These are phyloP conservation scores for Siniperca chuatsi DNA, from an alignment of 2,113 vertebrate species.

Conservation along the genomic window DNA sequence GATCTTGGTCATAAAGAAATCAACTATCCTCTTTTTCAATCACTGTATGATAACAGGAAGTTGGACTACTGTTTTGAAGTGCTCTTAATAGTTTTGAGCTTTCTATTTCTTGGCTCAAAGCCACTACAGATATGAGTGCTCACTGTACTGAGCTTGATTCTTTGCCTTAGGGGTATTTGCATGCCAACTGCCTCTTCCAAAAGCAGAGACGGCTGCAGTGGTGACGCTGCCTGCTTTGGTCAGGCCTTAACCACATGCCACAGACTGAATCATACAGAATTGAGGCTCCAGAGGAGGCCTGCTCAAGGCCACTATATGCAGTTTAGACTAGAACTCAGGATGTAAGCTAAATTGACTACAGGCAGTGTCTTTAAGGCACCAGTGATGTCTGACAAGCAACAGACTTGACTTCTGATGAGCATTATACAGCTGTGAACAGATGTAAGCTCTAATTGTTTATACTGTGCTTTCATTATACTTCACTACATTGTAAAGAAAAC, in stretches of 20 bases:
- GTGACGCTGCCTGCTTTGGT: constrained; percentile 26
- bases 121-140: constrained; percentile 20
- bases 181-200: constrained; percentile 42
- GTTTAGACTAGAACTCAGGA: constrained; percentile 16
- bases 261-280: constrained; percentile 8
- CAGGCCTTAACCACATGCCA: constrained; percentile 23
- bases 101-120: constrained; percentile 32
- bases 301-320: background rate
- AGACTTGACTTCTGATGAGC: background rate
- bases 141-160: constrained; percentile 28
- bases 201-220: constrained; percentile 12
- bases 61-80: constrained; percentile 19
- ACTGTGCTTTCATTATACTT: background rate
- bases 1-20: constrained; percentile 36
- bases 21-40: constrained; percentile 18
- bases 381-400: constrained; percentile 9
- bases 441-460: background rate
- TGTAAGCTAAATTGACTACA: background rate
- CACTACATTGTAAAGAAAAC: background rate
- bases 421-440: background rate
- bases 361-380: background rate
- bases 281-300: constrained; percentile 22
- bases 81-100: constrained; percentile 12
- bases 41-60: constrained; percentile 26
- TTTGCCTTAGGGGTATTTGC: constrained; percentile 19